Evolutionary conservation across 2,797 vertebrate species (phyloP).

Genomic region (Sciaenops ocellatus): DNA sequence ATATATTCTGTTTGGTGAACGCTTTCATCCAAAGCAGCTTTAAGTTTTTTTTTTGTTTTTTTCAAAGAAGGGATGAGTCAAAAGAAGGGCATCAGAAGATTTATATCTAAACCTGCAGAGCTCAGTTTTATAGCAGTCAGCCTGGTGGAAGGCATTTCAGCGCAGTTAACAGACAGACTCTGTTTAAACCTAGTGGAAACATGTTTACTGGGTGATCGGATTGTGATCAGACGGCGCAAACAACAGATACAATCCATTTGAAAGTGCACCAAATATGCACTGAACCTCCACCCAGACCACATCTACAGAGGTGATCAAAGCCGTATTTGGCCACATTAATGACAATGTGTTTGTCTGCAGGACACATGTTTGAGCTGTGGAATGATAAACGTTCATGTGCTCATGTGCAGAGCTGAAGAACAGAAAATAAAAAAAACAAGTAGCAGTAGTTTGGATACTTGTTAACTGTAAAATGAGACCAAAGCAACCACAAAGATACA

Average conservation of each 20-base stretch:
- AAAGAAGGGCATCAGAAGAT: constrained; percentile 41
- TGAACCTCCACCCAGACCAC: background rate
- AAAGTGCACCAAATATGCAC: constrained; percentile 8
- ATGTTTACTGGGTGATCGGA: constrained; percentile 27
- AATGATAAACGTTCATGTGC: constrained; percentile 12
- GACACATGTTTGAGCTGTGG: constrained; percentile 2
- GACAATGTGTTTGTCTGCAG: background rate
- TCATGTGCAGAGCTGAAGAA: constrained; percentile 1
- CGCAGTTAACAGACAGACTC: constrained; percentile 24
- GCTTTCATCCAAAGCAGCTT: constrained; percentile 50
- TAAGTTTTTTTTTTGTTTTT: constrained; percentile 18
- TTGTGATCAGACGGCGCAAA: constrained; percentile 11
- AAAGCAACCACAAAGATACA: background rate
- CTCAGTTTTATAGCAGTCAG: constrained; percentile 29
- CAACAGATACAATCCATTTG: constrained; percentile 16
- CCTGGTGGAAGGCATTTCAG: constrained; percentile 39
- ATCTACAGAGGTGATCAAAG: constrained; percentile 11
- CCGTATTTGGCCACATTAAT: constrained; percentile 13
- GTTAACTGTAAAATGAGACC: background rate
- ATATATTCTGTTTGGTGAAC: constrained; percentile 19
- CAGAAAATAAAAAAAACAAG: background rate
- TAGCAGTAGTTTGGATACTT: background rate
- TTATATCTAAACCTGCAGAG: constrained; percentile 36
- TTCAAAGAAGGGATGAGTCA: constrained; percentile 32
- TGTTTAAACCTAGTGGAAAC: constrained; percentile 20